Evolutionary conservation across 2,888 invertebrate genomes (phyloP), one percentile per base, ranked within the genome.

Genomic region (Drosophila maculinotata): DNA sequence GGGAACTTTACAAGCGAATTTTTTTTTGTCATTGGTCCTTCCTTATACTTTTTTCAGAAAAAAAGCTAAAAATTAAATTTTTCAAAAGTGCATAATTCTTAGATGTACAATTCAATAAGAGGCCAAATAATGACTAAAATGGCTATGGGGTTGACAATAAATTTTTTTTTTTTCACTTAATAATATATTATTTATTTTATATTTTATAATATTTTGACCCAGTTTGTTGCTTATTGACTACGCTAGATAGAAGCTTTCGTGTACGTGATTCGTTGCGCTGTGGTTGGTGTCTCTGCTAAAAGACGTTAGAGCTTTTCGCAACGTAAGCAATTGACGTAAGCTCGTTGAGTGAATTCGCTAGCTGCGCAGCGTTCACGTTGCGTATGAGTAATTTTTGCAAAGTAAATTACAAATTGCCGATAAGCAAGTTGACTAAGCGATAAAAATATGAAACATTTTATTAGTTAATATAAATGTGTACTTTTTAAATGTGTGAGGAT

Each of bases 311-410:
- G 56, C 56, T 53, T 48, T 33, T 14, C n/a, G 5, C n/a, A 8
- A 44, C 35, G 26, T 41, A 14, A 39, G 36, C 30, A 14, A 4
- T 17, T 35, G 14, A 58, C 70, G 65, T 54, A 25, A 59, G 25
- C 62, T 2, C 15, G 14, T 41, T 62, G 79, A 76, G 77, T 70
- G 63, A 56, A 20, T 56, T 60, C 8, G 5, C 45, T 48, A 38
- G 14, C 25, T 9, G 0, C 15, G 10, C 1, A 15, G 14, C 31
- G 62, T n/a, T 8, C n/a, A 52, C 76, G 9, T 30, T 69, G 73
- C 84, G 76, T 81, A 78, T 78, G 80, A 75, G 80, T 77, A 65
- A 75, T 79, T 52, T 53, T 28, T 47, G 38, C 23, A 48, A 57
- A 59, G 33, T 17, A 39, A 42, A 49, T 41, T 36, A 47, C 25